phyloP scores from a whole-genome alignment of 2,888 invertebrate genomes.

The Catocala fraxini region DNA sequence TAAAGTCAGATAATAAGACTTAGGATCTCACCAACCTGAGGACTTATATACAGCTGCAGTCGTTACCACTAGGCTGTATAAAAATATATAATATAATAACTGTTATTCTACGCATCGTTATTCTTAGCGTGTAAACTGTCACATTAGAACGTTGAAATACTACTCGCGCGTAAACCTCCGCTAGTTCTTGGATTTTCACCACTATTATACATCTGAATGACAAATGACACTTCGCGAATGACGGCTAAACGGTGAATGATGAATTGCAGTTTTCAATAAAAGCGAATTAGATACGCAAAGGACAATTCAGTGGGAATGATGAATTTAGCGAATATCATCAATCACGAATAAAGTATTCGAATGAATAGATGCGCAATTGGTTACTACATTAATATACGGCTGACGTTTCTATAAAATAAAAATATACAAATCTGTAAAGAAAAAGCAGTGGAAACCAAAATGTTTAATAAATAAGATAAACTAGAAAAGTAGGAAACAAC shows the following conservation, averaged over 20 bases:
- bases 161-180: slow-evolving; percentile 29
- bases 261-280: slow-evolving; percentile 39
- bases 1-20: no score
- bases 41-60: no score
- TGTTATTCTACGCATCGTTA: background rate
- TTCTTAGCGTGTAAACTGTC: slow-evolving; percentile 21
- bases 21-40: no score
- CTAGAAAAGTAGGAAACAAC: no score
- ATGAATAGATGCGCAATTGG: background rate
- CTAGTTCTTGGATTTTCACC: slow-evolving; percentile 31
- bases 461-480: no score
- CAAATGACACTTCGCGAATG: slow-evolving; percentile 33
- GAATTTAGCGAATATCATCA: slow-evolving; percentile 17
- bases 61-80: no score
- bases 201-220: slow-evolving; percentile 17
- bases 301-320: slow-evolving; percentile 6
- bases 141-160: slow-evolving; percentile 40
- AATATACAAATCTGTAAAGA: no score
- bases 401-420: no score
- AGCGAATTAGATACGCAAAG: slow-evolving; percentile 13
- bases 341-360: slow-evolving; percentile 19
- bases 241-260: slow-evolving; percentile 25
- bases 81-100: background rate
- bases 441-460: no score
- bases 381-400: background rate